phyloP scores from a whole-genome alignment of 2,113 vertebrate species.

The Nothoprocta pentlandii region DNA sequence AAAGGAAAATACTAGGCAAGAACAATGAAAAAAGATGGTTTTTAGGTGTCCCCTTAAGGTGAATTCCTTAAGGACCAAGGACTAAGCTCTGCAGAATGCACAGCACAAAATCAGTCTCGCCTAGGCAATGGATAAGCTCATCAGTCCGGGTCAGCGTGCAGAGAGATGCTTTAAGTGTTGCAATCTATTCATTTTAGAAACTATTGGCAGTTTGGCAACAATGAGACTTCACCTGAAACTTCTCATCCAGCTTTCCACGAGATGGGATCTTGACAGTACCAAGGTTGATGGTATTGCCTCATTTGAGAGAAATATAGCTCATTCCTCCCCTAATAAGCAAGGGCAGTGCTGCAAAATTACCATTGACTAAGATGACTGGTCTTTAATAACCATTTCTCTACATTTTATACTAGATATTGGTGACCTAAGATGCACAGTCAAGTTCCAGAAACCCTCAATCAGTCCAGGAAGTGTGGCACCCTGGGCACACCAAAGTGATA shows the following conservation, averaged over 20 bases:
- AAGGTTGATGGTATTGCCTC: background rate
- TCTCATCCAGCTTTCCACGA: background rate
- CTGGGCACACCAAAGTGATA: background rate
- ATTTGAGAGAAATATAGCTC: background rate
- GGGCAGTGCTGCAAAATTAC: background rate
- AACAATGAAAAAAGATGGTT: background rate
- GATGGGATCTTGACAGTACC: background rate
- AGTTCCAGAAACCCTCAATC: background rate
- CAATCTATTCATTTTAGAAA: background rate
- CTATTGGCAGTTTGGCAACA: background rate
- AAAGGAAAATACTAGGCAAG: background rate
- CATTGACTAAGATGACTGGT: background rate
- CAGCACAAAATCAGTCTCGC: background rate
- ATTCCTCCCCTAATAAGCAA: background rate
- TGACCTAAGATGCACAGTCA: background rate
- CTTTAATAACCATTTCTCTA: background rate
- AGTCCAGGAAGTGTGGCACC: background rate
- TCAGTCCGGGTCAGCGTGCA: background rate
- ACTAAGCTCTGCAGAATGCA: background rate
- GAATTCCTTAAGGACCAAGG: background rate
- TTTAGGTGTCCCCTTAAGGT: background rate
- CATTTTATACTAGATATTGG: background rate
- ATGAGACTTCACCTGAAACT: background rate
- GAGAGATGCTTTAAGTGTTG: background rate
- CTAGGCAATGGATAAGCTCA: background rate